Base-by-base conservation (phyloP, 2,113 vertebrate genomes). In the Girardinichthys multiradiatus region DNA sequence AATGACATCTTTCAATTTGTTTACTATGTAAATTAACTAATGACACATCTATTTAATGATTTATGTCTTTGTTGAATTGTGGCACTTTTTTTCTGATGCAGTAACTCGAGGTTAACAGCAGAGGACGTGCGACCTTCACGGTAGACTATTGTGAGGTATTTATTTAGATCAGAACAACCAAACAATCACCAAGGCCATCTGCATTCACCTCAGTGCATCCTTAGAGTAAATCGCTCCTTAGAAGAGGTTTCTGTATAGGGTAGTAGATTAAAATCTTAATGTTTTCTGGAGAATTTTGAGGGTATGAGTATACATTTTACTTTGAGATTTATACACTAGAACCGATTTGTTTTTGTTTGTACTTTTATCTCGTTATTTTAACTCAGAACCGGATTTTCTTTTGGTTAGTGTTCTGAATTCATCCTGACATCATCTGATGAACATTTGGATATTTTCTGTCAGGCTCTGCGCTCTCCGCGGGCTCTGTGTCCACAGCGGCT, bases 401-500 rank as follows among this genome's bases (percentile, higher is more conserved):
- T 2, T 45, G 42, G 17, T 45, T 17, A 45, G 42, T 19, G 17
- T 19, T 19, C 8, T 33, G 17, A 29, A 21, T 17, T 13, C 28
- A n/a, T 31, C 63, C 51, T 64, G 37, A 39, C 68, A 59, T 57
- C 26, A 15, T 12, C 7, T 72, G 48, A 21, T 54, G 30, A 42
- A 28, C 13, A 17, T 35, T 64, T 3, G 2, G 24, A 24, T 9
- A 29, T 7, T 37, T 24, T 33, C 35, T 27, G 30, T 30, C 37
- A 24, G 3, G 65, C 54, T 54, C 17, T 48, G 77, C 68, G 68
- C 84, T 68, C 81, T 35, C 70, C 42, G 12, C 15, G 68, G 37
- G 74, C 69, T 72, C 64, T 74, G 0, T 54, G 66, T 82, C 61
- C 68, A 76, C 81, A 61, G 30, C 83, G 60, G 58, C 72, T 65